Conservation (phyloP, 2,888 invertebrate genomes). For the Epistrophella euchroma region DNA sequence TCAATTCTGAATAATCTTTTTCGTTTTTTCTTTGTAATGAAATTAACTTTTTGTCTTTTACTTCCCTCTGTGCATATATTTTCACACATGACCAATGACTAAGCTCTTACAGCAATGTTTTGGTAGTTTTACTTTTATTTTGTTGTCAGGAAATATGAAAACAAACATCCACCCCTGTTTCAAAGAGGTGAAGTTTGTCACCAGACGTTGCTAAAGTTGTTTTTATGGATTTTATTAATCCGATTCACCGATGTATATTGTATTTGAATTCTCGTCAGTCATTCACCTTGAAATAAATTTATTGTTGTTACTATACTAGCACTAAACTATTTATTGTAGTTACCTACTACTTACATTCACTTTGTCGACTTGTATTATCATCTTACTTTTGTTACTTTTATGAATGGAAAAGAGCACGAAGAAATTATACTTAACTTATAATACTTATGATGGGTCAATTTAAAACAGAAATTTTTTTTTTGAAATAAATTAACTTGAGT, state of each 20-base stretch:
- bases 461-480: too few relatives aligned
- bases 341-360: not conserved
- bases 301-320: not conserved
- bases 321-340: not conserved
- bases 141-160: constrained; percentile 59
- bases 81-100: constrained; percentile 43
- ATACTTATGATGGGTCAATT: too few relatives aligned
- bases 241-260: not conserved
- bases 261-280: constrained; percentile 10
- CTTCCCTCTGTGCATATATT: not conserved
- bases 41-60: not conserved
- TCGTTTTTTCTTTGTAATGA: not conserved
- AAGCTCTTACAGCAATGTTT: not conserved
- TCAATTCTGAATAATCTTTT: not conserved
- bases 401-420: not conserved
- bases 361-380: not conserved
- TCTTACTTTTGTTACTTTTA: not conserved
- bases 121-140: constrained; percentile 27
- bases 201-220: constrained; percentile 10
- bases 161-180: constrained; percentile 26
- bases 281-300: constrained; percentile 35
- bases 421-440: not conserved
- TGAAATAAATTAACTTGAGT: too few relatives aligned
- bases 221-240: constrained; percentile 56
- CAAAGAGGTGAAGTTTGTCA: not conserved